phyloP scores from a whole-genome alignment of 2,797 vertebrate species.

The Coilia nasus region DNA sequence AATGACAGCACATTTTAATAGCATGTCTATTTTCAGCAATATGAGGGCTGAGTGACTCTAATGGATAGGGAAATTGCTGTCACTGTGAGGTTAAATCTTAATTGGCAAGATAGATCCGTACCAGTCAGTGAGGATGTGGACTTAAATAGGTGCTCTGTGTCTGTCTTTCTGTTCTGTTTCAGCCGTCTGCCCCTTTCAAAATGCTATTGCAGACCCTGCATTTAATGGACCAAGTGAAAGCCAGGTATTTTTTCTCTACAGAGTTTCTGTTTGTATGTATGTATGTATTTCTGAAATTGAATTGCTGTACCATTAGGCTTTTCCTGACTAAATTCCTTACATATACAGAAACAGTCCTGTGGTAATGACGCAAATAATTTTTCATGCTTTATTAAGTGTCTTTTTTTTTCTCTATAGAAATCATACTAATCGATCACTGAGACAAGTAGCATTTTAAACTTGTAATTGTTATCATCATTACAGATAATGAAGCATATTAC shows the following conservation, averaged over 20 bases:
- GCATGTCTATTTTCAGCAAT: neutral
- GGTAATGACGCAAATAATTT: constrained; percentile 34
- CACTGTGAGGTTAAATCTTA: constrained; percentile 19
- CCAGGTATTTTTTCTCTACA: constrained; percentile 3
- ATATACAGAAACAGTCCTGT: constrained; percentile 3
- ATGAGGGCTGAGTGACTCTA: constrained; percentile 23
- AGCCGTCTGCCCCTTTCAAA: neutral
- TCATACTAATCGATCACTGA: neutral
- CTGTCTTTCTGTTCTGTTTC: constrained; percentile 39
- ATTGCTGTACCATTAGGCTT: constrained; percentile 56
- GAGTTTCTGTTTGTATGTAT: constrained; percentile 48
- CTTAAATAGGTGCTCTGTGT: neutral
- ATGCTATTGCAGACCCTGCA: neutral
- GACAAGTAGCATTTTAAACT: neutral
- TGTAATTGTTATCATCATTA: constrained; percentile 3
- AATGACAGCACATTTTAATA: constrained; percentile 17
- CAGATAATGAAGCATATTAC: neutral
- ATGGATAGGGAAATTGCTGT: constrained; percentile 24
- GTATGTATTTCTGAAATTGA: constrained; percentile 50
- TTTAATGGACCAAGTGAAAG: neutral
- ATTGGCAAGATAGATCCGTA: constrained; percentile 9
- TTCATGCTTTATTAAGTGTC: neutral
- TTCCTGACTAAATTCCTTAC: constrained; percentile 43
- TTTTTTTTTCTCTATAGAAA: neutral
- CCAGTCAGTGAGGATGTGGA: neutral